Percentiles rank a stretch among this genome's conserved stretches.
Conservation (phyloP, 2,888 invertebrate genomes). For the Camponotus fellah region DNA sequence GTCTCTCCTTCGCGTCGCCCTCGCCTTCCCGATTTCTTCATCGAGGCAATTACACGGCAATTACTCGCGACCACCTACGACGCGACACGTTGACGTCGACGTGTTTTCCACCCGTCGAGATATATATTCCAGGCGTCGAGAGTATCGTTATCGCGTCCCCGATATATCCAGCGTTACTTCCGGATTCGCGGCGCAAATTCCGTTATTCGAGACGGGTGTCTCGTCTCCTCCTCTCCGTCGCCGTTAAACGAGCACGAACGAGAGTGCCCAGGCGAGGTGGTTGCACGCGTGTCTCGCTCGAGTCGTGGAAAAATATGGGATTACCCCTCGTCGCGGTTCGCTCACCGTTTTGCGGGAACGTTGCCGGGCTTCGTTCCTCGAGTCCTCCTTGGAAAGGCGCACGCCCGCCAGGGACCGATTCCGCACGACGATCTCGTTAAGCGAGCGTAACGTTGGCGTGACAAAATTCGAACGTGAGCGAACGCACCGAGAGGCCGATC, state of each 20-base stretch:
- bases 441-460: slow-evolving; percentile 46
- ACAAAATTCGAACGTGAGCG: slow-evolving; percentile 62
- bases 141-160: not conserved
- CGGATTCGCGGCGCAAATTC: not conserved
- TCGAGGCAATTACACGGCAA: slow-evolving; percentile 15
- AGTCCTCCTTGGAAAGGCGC: slow-evolving; percentile 14
- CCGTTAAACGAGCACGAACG: not conserved
- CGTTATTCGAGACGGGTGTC: not conserved
- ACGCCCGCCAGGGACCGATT: slow-evolving; percentile 28
- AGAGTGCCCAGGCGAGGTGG: slow-evolving; percentile 20
- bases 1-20: not conserved
- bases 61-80: not conserved
- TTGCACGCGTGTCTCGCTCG: not conserved
- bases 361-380: slow-evolving; percentile 34
- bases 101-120: not conserved
- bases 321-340: slow-evolving; percentile 9
- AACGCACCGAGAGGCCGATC: slow-evolving; percentile 72
- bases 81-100: slow-evolving; percentile 36
- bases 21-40: not conserved
- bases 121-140: not conserved
- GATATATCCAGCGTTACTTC: not conserved
- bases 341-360: slow-evolving; percentile 69
- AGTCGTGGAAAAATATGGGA: slow-evolving; percentile 58
- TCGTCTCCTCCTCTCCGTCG: not conserved
- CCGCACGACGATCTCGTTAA: slow-evolving; percentile 51